Evolutionary conservation across 2,888 invertebrate genomes (phyloP).

Genomic region (Lissocephala sabroskyi): DNA sequence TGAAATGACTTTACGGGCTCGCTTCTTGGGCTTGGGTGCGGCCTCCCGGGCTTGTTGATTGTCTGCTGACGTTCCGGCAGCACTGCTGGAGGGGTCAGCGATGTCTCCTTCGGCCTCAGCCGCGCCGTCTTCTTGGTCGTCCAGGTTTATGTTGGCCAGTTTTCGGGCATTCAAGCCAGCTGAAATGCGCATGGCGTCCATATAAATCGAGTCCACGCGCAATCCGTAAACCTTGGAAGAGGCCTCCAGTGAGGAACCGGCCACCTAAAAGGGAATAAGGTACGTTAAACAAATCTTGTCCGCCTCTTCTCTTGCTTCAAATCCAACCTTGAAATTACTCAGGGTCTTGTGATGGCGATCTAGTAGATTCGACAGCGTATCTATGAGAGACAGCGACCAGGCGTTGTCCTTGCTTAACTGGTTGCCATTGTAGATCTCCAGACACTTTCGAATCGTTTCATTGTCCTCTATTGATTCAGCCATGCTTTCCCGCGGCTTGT

Average conservation of each 20-base stretch:
- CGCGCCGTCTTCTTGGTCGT: slow-evolving; percentile 39
- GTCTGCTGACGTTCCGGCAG: too few species aligned
- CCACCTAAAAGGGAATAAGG: slow-evolving; percentile 76
- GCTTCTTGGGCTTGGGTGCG: slow-evolving; percentile 59
- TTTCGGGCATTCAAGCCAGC: slow-evolving; percentile 74
- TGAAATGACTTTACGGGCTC: slow-evolving; percentile 53
- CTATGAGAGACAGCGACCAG: slow-evolving; percentile 89
- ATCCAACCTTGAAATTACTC: slow-evolving; percentile 78
- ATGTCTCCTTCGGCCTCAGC: slow-evolving; percentile 31
- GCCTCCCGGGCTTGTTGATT: slow-evolving; percentile 22
- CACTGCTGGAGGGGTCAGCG: slow-evolving; percentile 20
- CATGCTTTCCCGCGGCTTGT: slow-evolving; percentile 27
- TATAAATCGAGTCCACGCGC: slow-evolving; percentile 88
- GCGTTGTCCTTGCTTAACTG: slow-evolving; percentile 93
- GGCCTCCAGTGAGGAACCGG: slow-evolving; percentile 89
- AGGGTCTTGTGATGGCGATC: slow-evolving; percentile 80
- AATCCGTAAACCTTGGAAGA: slow-evolving; percentile 90
- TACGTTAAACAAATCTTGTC: neutral
- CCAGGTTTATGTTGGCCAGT: slow-evolving; percentile 46
- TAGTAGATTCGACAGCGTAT: slow-evolving; percentile 86
- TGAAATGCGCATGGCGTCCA: slow-evolving; percentile 85
- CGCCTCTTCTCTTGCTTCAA: too few species aligned
- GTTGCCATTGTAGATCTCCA: slow-evolving; percentile 86
- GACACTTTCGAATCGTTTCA: slow-evolving; percentile 83
- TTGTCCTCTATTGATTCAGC: slow-evolving; percentile 71